Evolutionary conservation across 1,140 invertebrate species (phyloP).

Genomic region (Yoshiicerus persimilis): DNA sequence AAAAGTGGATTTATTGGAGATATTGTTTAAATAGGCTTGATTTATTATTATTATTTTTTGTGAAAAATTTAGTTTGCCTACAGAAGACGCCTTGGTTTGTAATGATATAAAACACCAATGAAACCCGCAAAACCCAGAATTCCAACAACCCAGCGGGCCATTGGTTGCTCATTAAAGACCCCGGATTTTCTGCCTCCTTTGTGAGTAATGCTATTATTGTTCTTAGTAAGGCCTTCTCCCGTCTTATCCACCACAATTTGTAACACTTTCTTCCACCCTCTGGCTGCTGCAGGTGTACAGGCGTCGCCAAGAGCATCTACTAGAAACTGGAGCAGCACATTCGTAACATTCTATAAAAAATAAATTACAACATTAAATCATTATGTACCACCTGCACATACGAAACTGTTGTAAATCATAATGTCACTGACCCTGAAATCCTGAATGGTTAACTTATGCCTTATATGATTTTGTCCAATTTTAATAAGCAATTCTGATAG

Average conservation of each 20-base stretch:
- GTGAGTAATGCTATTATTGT: neutral
- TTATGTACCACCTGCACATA: neutral
- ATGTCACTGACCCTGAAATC: slow-evolving; percentile 54
- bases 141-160: neutral
- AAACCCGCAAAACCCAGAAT: neutral
- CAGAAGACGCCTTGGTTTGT: neutral
- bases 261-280: slow-evolving; percentile 40
- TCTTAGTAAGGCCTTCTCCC: slow-evolving; percentile 31
- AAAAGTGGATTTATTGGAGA: too few relatives aligned
- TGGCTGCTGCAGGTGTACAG: slow-evolving; percentile 27
- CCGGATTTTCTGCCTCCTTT: neutral
- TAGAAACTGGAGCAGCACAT: slow-evolving; percentile 39
- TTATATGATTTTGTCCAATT: slow-evolving; percentile 53
- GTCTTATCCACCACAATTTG: slow-evolving; percentile 33
- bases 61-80: neutral
- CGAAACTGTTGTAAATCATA: neutral
- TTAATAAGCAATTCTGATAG: slow-evolving; percentile 53
- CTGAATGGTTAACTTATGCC: slow-evolving; percentile 48
- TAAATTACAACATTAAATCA: neutral
- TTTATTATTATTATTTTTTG: too few relatives aligned
- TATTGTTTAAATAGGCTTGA: too few relatives aligned
- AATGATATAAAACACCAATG: neutral
- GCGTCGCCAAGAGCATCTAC: slow-evolving; percentile 31
- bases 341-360: slow-evolving; percentile 29
- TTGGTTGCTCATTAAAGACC: neutral